A percentile compares a stretch with the other conserved stretches of the same genome.
Conservation (phyloP, 2,888 invertebrate species). For the Habrosyne pyritoides region DNA sequence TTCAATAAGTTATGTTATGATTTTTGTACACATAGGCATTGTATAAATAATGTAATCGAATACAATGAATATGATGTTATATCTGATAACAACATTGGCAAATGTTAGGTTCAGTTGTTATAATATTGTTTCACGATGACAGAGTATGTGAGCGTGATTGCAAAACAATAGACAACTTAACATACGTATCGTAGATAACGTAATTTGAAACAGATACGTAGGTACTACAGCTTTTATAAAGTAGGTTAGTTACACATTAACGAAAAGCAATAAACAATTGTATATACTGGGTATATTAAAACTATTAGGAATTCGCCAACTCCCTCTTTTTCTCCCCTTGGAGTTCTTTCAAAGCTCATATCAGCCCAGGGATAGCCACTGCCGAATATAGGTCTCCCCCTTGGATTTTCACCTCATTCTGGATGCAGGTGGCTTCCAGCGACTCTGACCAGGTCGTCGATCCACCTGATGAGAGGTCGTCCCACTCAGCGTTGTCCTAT, state of each 20-base stretch:
- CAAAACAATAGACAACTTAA: constrained; percentile 20
- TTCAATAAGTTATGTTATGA: neutral
- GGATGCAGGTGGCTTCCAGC: no score
- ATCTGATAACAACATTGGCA: neutral
- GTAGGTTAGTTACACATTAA: neutral
- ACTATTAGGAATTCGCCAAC: no score
- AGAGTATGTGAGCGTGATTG: constrained; percentile 19
- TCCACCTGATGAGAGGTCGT: no score
- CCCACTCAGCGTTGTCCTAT: no score
- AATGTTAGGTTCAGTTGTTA: constrained; percentile 2
- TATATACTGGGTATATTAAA: constrained; percentile 12
- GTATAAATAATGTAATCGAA: constrained; percentile 18
- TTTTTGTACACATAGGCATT: neutral
- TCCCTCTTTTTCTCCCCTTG: no score
- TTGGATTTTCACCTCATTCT: no score
- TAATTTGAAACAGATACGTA: constrained; percentile 5
- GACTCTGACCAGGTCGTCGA: no score
- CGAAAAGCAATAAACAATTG: neutral
- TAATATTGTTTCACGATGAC: constrained; percentile 17
- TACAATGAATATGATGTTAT: constrained; percentile 11
- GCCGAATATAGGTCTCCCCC: no score
- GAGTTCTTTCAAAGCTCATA: no score
- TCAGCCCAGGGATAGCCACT: no score
- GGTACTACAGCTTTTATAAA: constrained; percentile 2
- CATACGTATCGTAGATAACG: constrained; percentile 15